Evolutionary conservation across 2,797 vertebrate species (phyloP).

Genomic region (Ciconia nigra): DNA sequence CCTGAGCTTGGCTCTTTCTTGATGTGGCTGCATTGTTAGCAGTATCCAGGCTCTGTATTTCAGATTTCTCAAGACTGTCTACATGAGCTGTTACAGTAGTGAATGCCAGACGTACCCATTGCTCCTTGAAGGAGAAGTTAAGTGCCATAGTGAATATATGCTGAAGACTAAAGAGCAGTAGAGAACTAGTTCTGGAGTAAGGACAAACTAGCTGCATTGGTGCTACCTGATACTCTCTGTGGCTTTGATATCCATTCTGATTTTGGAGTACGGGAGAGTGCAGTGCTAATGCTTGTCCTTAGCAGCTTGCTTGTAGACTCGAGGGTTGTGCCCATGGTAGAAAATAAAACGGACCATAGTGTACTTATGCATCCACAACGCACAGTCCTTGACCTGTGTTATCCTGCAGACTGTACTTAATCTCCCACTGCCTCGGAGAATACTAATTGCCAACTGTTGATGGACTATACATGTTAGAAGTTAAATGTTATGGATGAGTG

Average conservation of each 20-base stretch:
- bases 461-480: background rate
- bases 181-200: background rate
- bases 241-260: background rate
- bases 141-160: accelerated
- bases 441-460: background rate
- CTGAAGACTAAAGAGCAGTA: background rate
- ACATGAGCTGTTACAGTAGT: background rate
- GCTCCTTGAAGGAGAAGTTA: background rate
- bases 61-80: background rate
- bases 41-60: background rate
- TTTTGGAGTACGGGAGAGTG: background rate
- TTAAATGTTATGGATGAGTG: background rate
- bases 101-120: background rate
- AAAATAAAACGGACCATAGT: background rate
- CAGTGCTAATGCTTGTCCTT: background rate
- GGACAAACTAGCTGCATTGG: background rate
- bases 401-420: background rate
- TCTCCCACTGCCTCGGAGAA: background rate
- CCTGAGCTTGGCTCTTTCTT: background rate
- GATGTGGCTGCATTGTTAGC: background rate
- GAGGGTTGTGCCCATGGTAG: background rate
- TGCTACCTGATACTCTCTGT: background rate
- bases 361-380: background rate
- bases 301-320: background rate
- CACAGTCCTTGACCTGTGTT: background rate